Base-by-base conservation (phyloP, 2,888 invertebrate species). In the Hoplodrina ambigua region DNA sequence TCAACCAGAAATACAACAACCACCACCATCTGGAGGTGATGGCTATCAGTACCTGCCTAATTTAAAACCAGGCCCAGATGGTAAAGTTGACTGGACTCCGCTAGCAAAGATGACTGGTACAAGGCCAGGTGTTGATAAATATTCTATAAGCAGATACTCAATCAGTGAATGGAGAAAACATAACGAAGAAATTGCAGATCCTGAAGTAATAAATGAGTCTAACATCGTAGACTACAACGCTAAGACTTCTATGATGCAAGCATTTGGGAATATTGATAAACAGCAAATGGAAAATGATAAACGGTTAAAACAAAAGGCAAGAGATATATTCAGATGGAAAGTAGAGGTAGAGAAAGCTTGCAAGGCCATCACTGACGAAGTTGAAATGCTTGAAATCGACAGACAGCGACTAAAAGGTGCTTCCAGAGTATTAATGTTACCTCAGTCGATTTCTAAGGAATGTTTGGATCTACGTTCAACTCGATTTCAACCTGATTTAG, bases 371-470 rank as follows among this genome's bases (percentile, higher is more conserved):
- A 96, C 97, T 0, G 97, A 97, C 79, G 98, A 98, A 92, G 97
- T 98, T 7, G 96, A 96, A 73, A 90, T 96, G 33, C 92, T 98
- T 75, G 97, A 98, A 91, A 96, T 96, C 67, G 97, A 98, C 85
- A 95, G 97, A 61, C 96, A 96, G 70, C 94, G 98, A 7, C 91
- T 98, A 33, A 97, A 97, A 86, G 97, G 97, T 72, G 97, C 98
- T 0, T 91, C 97, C 5, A 96, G 97, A 54, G 96, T 97, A 0
- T 88, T 98, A 6, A 97, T 97, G 88, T 91, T 97, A 72, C 98
- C 98, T 0, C 97, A 97, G 94, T 96, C 97, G 0, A 98, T 98
- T 84, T 97, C 97, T 0, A 97, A 96, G 70, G 98, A 98, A 90
- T 98, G 98, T 86, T 92, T 98, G 59, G 97, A 97, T 53, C 94